Conservation (phyloP, 1,140 invertebrate species). For the Lerema accius region DNA sequence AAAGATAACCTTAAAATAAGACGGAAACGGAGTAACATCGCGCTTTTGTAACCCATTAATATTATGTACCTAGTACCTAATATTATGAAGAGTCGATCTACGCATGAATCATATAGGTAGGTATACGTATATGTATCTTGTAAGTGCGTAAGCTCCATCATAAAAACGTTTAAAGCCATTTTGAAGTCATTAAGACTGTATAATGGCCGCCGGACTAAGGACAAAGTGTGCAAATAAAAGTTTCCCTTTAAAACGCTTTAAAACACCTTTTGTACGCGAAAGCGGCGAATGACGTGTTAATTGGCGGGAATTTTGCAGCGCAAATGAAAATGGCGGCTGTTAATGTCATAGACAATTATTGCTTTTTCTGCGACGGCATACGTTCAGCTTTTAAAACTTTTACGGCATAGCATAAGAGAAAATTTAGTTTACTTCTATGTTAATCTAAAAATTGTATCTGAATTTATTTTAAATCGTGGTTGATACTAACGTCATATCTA, state of each 20-base stretch:
- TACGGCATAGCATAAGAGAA: background rate
- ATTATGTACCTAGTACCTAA: too few species aligned
- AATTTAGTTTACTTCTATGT: background rate
- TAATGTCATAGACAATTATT: constrained; percentile 56
- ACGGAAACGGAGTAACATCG: too few species aligned
- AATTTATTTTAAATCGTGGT: too few species aligned
- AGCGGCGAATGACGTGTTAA: constrained; percentile 61
- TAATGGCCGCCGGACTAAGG: constrained; percentile 51
- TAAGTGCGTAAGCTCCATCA: background rate
- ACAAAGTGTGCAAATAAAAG: constrained; percentile 57
- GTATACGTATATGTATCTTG: background rate
- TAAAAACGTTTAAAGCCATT: constrained; percentile 42
- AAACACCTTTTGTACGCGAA: constrained; percentile 60
- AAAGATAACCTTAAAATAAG: too few species aligned
- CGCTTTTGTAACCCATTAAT: too few species aligned
- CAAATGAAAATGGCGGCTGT: constrained; percentile 50
- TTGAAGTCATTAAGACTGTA: constrained; percentile 54
- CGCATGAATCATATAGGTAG: too few species aligned
- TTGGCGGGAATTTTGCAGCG: constrained; percentile 61
- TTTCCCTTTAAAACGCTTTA: constrained; percentile 51
- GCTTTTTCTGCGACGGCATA: constrained; percentile 36
- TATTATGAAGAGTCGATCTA: too few species aligned
- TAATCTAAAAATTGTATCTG: too few species aligned
- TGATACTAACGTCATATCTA: background rate
- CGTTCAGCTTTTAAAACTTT: background rate